Evolutionary conservation across 2,113 vertebrate genomes (phyloP), one percentile per base, ranked within the genome.

Genomic region (Aythya baeri): DNA sequence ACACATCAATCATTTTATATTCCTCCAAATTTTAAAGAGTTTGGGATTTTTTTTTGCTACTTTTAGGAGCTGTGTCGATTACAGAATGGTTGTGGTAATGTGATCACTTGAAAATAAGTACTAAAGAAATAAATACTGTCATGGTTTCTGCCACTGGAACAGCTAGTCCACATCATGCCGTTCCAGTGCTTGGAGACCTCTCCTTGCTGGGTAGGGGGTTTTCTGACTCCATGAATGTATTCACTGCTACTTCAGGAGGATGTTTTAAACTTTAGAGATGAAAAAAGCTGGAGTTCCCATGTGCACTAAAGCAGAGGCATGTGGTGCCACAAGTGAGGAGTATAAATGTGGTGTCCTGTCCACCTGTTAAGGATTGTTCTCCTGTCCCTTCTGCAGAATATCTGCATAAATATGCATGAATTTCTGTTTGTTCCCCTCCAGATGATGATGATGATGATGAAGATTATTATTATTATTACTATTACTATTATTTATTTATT

Each of bases 361-460:
- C 68, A 20, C 38, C 73, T 71, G 11, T 44, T 83, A 18, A 49
- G 65, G 20, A 21, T 68, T 78, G 32, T 22, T 65, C 0, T 57
- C 8, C 13, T 57, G 27, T 43, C 36, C 67, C 41, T 79, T 84
- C 75, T 38, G 38, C 38, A 38, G 38, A 38, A 83, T 41, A 32
- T 55, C 46, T 49, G 46, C 46, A 49, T 38, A 49, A 49, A 18
- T 17, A 26, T 0, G 0, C 7, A 1, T 80, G 31, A 15, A 58
- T 88, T 94, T 88, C 62, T 74, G 1, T 72, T 27, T 88, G 13
- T 92, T 63, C 3, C 29, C 8, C 59, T 78, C 34, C 63, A n/a
- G 15, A 43, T 43, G 15, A 43, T 43, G 43, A 38, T 38, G 38
- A 38, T 38, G 38, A 38, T 38, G 38, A 38, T 38, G 34, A 34